A percentile compares a stretch with the other conserved stretches of the same genome.
Evolutionary conservation across 2,113 vertebrate genomes (phyloP).

Genomic region (Peromyscus californicus): DNA sequence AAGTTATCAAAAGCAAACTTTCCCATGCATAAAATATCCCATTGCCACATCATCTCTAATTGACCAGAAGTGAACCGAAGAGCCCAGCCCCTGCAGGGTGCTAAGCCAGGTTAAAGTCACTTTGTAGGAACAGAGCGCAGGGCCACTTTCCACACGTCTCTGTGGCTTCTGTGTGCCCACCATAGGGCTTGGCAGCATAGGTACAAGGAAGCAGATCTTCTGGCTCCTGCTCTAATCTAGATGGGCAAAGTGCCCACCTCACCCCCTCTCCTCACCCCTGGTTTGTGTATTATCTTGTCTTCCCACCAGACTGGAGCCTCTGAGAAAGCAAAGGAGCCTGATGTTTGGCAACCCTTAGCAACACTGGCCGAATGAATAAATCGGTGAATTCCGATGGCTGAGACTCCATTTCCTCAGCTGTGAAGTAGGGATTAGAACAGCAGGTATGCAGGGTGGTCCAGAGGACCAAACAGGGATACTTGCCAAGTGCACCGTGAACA

Average conservation of each 20-base stretch:
- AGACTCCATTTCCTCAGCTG: conserved; percentile 23
- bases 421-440: neutral
- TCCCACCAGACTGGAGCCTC: neutral
- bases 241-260: neutral
- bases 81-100: neutral
- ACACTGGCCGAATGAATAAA: neutral
- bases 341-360: neutral
- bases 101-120: too few relatives aligned
- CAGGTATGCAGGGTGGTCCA: neutral
- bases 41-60: neutral
- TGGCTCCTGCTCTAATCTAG: neutral
- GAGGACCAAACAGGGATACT: fast-evolving
- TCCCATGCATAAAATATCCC: neutral
- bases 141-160: neutral
- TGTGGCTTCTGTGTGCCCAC: neutral
- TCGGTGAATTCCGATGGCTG: neutral
- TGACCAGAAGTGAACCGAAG: neutral
- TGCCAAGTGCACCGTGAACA: neutral
- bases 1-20: neutral
- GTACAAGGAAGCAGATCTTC: neutral
- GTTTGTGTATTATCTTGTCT: neutral
- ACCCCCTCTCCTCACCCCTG: neutral
- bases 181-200: neutral
- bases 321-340: neutral
- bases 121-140: neutral